Conservation (phyloP, 53 echinoderm and acorn worm genomes). For the Paracentrotus lividus region DNA sequence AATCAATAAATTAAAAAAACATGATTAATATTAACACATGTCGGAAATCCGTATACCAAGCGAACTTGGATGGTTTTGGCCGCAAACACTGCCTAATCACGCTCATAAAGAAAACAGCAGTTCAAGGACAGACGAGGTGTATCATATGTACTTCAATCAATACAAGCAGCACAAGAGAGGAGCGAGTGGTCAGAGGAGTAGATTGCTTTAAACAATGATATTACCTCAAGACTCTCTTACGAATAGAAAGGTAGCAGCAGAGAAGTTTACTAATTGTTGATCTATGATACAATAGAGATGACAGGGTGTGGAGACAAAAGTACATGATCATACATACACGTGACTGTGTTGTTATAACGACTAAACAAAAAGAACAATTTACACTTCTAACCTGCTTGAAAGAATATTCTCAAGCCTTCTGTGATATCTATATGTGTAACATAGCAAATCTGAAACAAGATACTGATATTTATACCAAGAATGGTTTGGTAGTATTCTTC, state of each 20-base stretch:
- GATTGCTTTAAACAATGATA: slow-evolving; percentile 58
- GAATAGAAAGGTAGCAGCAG: not conserved
- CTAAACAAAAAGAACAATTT: not conserved
- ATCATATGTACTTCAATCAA: not conserved
- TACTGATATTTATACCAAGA: no score
- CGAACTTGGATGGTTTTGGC: not conserved
- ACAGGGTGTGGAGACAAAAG: not conserved
- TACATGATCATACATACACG: not conserved
- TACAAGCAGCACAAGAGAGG: not conserved
- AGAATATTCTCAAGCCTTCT: no score
- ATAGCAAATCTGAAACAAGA: no score
- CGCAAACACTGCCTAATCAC: not conserved
- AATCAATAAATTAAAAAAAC: not conserved
- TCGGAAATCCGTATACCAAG: slow-evolving; percentile 39
- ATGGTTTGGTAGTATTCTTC: no score
- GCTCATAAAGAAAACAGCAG: not conserved
- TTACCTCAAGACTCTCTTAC: not conserved
- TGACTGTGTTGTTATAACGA: not conserved
- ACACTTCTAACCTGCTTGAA: not conserved
- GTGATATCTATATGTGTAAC: no score
- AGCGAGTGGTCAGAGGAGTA: not conserved
- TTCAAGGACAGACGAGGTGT: slow-evolving; percentile 55
- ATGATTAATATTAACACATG: slow-evolving; percentile 4
- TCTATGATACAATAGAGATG: not conserved
- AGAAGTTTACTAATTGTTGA: not conserved